Conservation (phyloP, 2,888 invertebrate genomes). For the Arctia plantaginis region DNA sequence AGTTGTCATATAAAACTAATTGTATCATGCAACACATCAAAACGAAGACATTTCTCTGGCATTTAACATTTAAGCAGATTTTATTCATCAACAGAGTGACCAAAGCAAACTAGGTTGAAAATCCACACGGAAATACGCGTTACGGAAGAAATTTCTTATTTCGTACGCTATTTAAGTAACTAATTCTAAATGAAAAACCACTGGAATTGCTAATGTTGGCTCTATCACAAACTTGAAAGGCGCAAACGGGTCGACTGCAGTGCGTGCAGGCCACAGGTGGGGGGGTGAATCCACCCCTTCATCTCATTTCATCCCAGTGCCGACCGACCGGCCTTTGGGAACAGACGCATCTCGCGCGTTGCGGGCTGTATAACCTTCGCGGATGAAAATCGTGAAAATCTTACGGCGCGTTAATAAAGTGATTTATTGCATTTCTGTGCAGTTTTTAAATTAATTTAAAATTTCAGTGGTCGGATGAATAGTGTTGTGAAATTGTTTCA, state of each 20-base stretch:
- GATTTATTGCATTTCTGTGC: slow-evolving; percentile 21
- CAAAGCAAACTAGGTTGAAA: background rate
- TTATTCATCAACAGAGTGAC: background rate
- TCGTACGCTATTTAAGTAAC: slow-evolving; percentile 42
- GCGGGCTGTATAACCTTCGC: slow-evolving; percentile 25
- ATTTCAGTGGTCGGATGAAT: slow-evolving; percentile 51
- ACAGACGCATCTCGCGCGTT: slow-evolving; percentile 57
- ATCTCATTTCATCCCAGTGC: slow-evolving; percentile 60
- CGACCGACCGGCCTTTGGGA: slow-evolving; percentile 57
- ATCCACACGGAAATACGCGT: background rate
- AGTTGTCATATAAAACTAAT: background rate
- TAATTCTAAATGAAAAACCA: slow-evolving; percentile 47
- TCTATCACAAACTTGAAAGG: slow-evolving; percentile 67
- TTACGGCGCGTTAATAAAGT: slow-evolving; percentile 11
- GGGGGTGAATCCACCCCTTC: slow-evolving; percentile 62
- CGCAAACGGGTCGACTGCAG: slow-evolving; percentile 80
- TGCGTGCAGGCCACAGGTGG: slow-evolving; percentile 84
- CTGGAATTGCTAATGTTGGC: slow-evolving; percentile 48
- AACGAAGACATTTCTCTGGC: background rate
- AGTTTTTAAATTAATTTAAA: slow-evolving; percentile 1
- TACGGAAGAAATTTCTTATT: slow-evolving; percentile 21
- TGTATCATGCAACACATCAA: no score
- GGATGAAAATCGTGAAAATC: slow-evolving; percentile 28
- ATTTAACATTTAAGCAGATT: background rate
- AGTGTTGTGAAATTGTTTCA: slow-evolving; percentile 60